phyloP scores from a whole-genome alignment of 2,113 vertebrate genomes.

The Callionymus lyra region DNA sequence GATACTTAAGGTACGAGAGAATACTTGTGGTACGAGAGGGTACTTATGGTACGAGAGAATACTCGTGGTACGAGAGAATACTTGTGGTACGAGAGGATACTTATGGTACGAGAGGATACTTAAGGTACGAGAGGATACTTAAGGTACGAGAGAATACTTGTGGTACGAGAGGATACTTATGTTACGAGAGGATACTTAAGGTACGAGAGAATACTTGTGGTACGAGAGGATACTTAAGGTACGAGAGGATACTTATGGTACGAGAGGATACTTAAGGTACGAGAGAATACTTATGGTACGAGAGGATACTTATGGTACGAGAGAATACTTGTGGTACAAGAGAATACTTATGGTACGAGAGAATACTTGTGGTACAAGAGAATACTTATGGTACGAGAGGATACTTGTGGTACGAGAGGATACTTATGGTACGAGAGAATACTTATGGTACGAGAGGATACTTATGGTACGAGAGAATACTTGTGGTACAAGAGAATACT shows the following conservation, averaged over 20 bases:
- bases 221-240: no score
- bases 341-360: conserved; percentile 2
- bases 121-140: no score
- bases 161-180: conserved; percentile 1
- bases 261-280: no score
- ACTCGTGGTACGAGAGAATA: conserved; percentile 1
- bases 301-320: conserved; percentile 2
- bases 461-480: conserved; percentile 2
- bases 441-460: conserved; percentile 2
- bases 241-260: conserved; percentile 4
- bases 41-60: no score
- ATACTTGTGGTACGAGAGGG: conserved; percentile 3
- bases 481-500: conserved; percentile 2
- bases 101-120: conserved; percentile 2
- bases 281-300: conserved; percentile 3
- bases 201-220: conserved; percentile 3
- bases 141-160: conserved; percentile 1
- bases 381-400: conserved; percentile 2
- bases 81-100: conserved; percentile 2
- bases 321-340: conserved; percentile 2
- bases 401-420: conserved; percentile 3
- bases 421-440: no score
- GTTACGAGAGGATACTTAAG: conserved; percentile 1
- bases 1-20: conserved; percentile 2
- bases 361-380: conserved; percentile 2